A percentile compares a stretch with the other conserved stretches of the same genome.
Conservation (phyloP, 2,888 invertebrate genomes). For the Lamellibrachia columna region DNA sequence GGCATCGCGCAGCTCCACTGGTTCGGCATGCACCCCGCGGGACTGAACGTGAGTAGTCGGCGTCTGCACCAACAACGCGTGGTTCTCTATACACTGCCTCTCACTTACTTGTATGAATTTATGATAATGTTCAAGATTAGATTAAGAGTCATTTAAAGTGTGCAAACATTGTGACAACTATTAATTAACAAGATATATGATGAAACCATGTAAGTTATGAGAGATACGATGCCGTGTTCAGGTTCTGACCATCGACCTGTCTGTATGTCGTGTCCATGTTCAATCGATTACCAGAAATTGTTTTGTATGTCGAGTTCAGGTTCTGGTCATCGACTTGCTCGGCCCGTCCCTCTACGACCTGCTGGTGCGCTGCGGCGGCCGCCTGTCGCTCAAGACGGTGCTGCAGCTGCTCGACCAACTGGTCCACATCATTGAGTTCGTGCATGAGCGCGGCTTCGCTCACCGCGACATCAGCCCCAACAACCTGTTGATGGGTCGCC, state of each 20-base stretch:
- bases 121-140: not conserved
- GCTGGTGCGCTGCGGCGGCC: constrained; percentile 29
- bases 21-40: constrained; percentile 38
- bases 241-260: too few relatives aligned
- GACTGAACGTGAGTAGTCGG: not conserved
- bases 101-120: not conserved
- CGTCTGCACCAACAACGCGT: not conserved
- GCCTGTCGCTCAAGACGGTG: constrained; percentile 36
- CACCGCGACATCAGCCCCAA: constrained; percentile 84
- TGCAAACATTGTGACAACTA: too few relatives aligned
- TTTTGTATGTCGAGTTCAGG: not conserved
- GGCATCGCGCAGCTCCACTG: constrained; percentile 39
- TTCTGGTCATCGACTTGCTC: constrained; percentile 38
- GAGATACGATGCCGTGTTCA: too few relatives aligned
- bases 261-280: too few relatives aligned
- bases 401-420: constrained; percentile 38
- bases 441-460: constrained; percentile 96
- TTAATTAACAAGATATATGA: too few relatives aligned
- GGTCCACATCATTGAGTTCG: constrained; percentile 74
- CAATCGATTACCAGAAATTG: not conserved
- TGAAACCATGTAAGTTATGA: too few relatives aligned
- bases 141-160: not conserved
- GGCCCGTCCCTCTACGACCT: constrained; percentile 36
- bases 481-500: constrained; percentile 65
- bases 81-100: too few relatives aligned